Base-by-base conservation (phyloP, 1,140 invertebrate species). In the Solenopsis fugax region DNA sequence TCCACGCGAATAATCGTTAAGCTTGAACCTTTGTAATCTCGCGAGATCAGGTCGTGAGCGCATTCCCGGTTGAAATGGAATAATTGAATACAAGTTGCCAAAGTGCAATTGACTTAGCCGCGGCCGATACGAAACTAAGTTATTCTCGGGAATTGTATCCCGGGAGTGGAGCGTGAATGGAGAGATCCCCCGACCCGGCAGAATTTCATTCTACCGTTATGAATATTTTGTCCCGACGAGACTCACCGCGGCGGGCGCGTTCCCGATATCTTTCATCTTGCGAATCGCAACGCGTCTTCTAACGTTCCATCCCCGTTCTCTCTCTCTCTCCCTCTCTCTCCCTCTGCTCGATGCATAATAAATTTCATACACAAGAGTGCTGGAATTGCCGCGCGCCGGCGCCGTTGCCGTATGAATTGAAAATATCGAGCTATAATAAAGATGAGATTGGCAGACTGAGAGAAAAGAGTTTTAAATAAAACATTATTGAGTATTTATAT, bases 61-160 rank as follows among this genome's bases (percentile, higher is more conserved):
- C 69, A 50, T 76, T 85, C 69, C 73, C 73, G 75, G 58, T 78
- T 65, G 72, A 88, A 88, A 88, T 88, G 82, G 87, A 88, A 88
- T 88, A 88, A 88, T 86, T 88, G 82, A 86, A 86, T 85, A 86
- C 82, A 88, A 88, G 82, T 88, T 88, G 82, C 82, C 82, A 65
- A 85, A 85, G 82, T 85, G 75, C 82, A 78, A 78, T 85, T 78
- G 73, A 85, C 82, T 85, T 85, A 85, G 82, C 75, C 58, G 75
- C 48, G 58, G 56, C 82, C 73, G 82, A 85, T 85, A 85, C 72
- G 73, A 85, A 85, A 78, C 82, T 85, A 85, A 78, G 82, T 85
- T 85, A 85, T 85, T 85, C 82, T 7, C 48, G 48, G 58, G 82
- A 85, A 85, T 85, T 78, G 73, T 85, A 65, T 85, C 73, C 60